Percentiles rank a stretch among this genome's conserved stretches.
Conservation (phyloP, 2,113 vertebrate species). For the Sclerurus mexicanus region DNA sequence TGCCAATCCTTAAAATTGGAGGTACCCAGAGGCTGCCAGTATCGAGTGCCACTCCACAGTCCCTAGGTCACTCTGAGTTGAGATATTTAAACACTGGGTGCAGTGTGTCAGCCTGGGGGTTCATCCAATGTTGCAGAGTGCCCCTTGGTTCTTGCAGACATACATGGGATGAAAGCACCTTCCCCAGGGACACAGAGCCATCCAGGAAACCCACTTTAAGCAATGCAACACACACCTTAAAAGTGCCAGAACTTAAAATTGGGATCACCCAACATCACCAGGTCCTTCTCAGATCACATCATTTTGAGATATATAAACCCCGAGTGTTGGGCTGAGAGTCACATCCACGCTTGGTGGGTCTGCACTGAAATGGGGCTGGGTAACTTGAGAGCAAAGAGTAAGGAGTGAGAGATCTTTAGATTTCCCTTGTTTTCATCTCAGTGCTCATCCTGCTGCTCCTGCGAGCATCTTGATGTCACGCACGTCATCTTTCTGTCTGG, state of each 20-base stretch:
- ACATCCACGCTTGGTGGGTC: neutral
- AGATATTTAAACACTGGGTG: accelerated
- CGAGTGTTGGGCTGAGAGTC: neutral
- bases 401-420: neutral
- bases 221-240: neutral
- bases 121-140: neutral
- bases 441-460: neutral
- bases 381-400: neutral
- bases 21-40: neutral
- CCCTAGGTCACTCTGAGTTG: neutral
- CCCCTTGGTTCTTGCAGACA: neutral
- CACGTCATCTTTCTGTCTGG: neutral
- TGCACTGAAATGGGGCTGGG: neutral
- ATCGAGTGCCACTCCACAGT: neutral
- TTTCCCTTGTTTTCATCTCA: neutral
- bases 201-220: neutral
- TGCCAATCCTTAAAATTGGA: neutral
- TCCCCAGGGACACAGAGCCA: neutral
- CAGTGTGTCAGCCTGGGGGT: neutral
- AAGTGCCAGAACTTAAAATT: neutral
- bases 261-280: neutral
- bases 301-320: neutral
- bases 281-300: neutral
- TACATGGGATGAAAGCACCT: neutral
- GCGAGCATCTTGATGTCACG: neutral